These are phyloP conservation scores for Scolopax mira DNA, from an alignment of 2,113 vertebrate genomes.

Conservation along the genomic window DNA sequence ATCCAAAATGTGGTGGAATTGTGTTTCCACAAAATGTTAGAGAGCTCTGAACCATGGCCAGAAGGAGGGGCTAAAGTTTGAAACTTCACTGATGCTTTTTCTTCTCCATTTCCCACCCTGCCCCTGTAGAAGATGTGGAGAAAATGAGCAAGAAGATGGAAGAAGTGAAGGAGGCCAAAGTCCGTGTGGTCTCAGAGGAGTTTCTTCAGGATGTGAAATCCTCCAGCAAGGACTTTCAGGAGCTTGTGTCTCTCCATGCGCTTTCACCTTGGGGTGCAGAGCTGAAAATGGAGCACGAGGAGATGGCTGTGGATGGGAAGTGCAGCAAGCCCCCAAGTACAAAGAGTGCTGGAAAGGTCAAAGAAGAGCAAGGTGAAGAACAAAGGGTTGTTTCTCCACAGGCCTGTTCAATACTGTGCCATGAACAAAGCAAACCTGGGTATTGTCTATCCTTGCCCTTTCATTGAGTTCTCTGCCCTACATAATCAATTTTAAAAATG, in stretches of 20 bases:
- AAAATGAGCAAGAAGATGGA: slow-evolving; percentile 98
- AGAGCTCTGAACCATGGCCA: neutral
- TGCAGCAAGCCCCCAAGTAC: slow-evolving; percentile 69
- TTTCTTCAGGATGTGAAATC: slow-evolving; percentile 86
- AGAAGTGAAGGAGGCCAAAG: slow-evolving; percentile 85
- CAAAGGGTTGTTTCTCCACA: neutral
- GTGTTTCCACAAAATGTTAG: neutral
- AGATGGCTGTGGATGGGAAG: slow-evolving; percentile 74
- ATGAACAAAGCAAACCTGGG: neutral
- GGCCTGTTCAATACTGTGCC: neutral
- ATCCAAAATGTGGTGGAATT: neutral
- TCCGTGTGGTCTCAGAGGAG: slow-evolving; percentile 88
- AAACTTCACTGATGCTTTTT: neutral
- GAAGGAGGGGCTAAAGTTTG: neutral
- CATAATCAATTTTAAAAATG: neutral
- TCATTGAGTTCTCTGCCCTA: neutral
- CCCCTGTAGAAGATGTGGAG: slow-evolving; percentile 89
- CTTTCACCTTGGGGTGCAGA: slow-evolving; percentile 93
- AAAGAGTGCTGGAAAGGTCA: slow-evolving; percentile 86
- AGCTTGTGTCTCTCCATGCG: slow-evolving; percentile 83
- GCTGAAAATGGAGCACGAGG: slow-evolving; percentile 80
- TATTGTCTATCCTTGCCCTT: neutral
- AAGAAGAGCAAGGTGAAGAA: slow-evolving; percentile 88
- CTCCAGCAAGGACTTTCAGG: slow-evolving; percentile 84
- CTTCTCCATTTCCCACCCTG: neutral